These are phyloP conservation scores for Phocoena sinus DNA, from an alignment of 2,113 vertebrate species.

Conservation along the genomic window DNA sequence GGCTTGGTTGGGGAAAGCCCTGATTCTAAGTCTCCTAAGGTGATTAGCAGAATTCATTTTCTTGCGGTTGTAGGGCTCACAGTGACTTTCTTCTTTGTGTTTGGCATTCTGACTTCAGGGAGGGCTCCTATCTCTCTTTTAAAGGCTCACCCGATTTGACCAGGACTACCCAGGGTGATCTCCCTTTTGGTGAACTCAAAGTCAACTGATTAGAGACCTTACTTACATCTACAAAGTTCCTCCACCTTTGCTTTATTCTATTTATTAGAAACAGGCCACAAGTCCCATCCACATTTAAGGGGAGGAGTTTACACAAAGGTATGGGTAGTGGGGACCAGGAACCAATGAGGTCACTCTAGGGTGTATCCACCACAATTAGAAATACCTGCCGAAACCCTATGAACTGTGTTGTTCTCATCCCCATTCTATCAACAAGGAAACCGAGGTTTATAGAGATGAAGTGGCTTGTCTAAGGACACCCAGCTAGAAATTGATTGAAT, in stretches of 20 bases:
- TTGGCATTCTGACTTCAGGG: background rate
- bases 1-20: too few species aligned
- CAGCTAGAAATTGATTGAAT: background rate
- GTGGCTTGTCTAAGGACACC: background rate
- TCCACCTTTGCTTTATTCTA: background rate
- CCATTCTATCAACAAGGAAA: background rate
- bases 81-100: background rate
- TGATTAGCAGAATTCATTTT: too few species aligned
- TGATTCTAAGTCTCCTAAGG: too few species aligned
- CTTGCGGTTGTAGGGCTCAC: background rate
- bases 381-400: rapidly evolving
- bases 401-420: too few species aligned
- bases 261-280: background rate
- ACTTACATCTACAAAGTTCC: background rate
- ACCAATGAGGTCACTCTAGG: background rate
- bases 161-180: background rate
- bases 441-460: background rate
- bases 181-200: background rate
- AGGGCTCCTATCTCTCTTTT: too few species aligned
- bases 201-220: background rate
- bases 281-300: background rate
- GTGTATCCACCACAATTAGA: too few species aligned
- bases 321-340: background rate
- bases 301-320: too few species aligned
- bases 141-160: background rate